Base-by-base conservation (phyloP, 2,888 invertebrate species). In the Salticus scenicus region DNA sequence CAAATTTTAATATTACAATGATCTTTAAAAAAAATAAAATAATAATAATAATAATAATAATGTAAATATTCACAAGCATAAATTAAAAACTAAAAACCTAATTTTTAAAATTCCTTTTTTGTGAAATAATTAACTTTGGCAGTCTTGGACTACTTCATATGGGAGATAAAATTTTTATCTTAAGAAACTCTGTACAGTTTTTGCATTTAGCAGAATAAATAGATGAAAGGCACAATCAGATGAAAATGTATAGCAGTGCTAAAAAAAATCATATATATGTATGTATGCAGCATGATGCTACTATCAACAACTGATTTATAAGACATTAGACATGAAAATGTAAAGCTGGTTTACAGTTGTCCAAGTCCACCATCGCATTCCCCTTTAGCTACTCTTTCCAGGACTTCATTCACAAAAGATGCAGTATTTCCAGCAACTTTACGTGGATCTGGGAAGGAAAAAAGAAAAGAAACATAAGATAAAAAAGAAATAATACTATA, bases 401-500 rank as follows among this genome's bases (percentile, higher is more conserved):
- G 92, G 81, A 98, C 94, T 92, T 94, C 94, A 91, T 98, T 98
- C 57, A 98, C 98, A 92, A 96, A 98, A 89, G 98, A 98, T 12
- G 98, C 96, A 67, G 98, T 96, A 89, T 95, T 94, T 76, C 97
- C 98, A 72, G 97, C 98, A 90, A 98, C 96, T 63, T 71, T 81
- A 24, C 72, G 67, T n/a, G 85, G 85, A 31, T 79, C 85, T 85
- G 33, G 28, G 30, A 67, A 30, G 47, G 28, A 14, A 71, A 63
- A 10, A 70, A 41, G 1, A 14, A 71, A 30, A 27, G n/a, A n/a
- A n/a, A n/a, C n/a, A n/a, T 41, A 41, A 41, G 14, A 41, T 41
- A 41, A 41, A 41, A 41, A 41, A 8, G 14, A 64, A 5, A 27
- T 28, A 64, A 24, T 28, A 7, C 7, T 2, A 64, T 27, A 28